These are phyloP conservation scores for Dexiosoma caninum DNA, from an alignment of 2,888 invertebrate species.

Conservation along the genomic window DNA sequence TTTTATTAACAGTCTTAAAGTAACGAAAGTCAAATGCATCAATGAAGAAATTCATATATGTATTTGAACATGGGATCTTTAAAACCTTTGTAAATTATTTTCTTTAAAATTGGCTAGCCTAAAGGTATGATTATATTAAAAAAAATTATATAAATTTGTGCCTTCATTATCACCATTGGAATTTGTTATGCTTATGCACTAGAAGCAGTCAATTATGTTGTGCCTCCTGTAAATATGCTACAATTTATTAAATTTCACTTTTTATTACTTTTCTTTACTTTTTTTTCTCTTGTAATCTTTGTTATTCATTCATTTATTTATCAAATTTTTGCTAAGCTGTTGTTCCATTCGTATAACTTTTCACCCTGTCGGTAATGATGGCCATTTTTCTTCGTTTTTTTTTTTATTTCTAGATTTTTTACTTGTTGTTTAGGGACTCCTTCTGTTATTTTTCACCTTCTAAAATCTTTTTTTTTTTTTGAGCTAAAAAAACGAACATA, in stretches of 20 bases:
- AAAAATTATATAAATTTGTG: neutral
- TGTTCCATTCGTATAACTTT: constrained; percentile 36
- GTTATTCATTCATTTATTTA: constrained; percentile 39
- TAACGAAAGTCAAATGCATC: too few species aligned
- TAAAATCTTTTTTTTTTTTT: constrained; percentile 23
- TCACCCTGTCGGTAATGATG: constrained; percentile 50
- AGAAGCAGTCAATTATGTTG: neutral
- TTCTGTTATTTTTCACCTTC: constrained; percentile 14
- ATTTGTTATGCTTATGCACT: neutral
- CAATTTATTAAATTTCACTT: constrained; percentile 50
- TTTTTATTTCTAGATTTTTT: neutral
- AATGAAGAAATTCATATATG: too few species aligned
- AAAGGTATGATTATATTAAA: too few species aligned
- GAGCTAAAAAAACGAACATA: neutral
- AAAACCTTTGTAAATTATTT: too few species aligned
- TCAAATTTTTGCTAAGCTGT: constrained; percentile 10
- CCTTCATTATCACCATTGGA: neutral
- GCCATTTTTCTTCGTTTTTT: constrained; percentile 24
- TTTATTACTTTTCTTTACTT: neutral
- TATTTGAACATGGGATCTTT: too few species aligned
- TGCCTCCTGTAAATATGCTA: constrained; percentile 44
- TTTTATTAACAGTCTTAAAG: too few species aligned
- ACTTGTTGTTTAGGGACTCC: neutral
- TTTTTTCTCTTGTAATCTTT: neutral
- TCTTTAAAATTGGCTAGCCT: too few species aligned